These are phyloP conservation scores for Anoncus sp. DNA, from an alignment of 2,888 invertebrate species.

Conservation along the genomic window DNA sequence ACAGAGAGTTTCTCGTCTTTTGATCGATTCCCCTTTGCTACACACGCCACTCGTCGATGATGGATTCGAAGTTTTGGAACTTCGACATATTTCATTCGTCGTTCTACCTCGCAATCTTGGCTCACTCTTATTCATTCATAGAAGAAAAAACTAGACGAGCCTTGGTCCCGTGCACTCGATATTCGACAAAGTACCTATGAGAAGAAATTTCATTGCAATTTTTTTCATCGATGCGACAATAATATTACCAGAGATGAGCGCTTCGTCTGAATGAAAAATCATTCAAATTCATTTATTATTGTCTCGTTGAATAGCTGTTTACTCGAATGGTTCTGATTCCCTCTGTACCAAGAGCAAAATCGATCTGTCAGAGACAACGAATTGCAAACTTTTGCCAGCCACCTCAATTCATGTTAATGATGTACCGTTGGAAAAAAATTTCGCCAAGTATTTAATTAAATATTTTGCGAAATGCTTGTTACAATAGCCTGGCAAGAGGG, in stretches of 20 bases:
- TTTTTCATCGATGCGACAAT: background rate
- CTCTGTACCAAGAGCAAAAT: background rate
- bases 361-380: background rate
- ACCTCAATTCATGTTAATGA: slow-evolving; percentile 2
- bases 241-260: background rate
- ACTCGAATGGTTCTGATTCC: background rate
- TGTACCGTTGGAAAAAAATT: slow-evolving; percentile 17
- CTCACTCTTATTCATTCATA: background rate
- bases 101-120: background rate
- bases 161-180: background rate
- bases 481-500: slow-evolving; percentile 38
- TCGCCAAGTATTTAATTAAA: slow-evolving; percentile 47
- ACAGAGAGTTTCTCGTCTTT: slow-evolving; percentile 48
- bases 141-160: slow-evolving; percentile 6
- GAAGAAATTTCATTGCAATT: no score
- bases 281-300: background rate
- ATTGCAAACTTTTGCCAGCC: background rate
- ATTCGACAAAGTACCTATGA: background rate
- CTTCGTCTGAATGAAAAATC: background rate
- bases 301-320: background rate
- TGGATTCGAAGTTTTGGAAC: slow-evolving; percentile 57
- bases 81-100: slow-evolving; percentile 51
- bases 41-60: slow-evolving; percentile 40
- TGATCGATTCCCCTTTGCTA: slow-evolving; percentile 46
- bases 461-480: slow-evolving; percentile 20